Base-by-base conservation (phyloP, 2,113 vertebrate genomes). In the Paracanthobrama guichenoti region DNA sequence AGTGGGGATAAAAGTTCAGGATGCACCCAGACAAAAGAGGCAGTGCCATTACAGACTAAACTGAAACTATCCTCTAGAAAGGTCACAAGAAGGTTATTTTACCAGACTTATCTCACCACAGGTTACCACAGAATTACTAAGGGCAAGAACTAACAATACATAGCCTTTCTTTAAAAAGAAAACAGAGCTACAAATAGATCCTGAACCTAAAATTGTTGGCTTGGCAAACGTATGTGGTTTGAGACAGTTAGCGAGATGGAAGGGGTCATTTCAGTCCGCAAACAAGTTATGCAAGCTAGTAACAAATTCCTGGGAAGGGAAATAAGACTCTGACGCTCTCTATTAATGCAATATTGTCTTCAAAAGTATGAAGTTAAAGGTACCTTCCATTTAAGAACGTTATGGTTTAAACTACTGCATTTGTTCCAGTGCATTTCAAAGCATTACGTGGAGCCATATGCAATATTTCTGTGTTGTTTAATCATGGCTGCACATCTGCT, bases 401-500 rank as follows among this genome's bases (percentile, higher is more conserved):
- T 24, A n/a, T 20, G 3, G 3, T 31, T 50, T 50, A 78, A 78
- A 60, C 42, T 13, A 28, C 53, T 55, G 42, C 66, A 86, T 84
- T 69, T 76, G 39, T 50, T 55, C 28, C 80, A 84, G 18, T 67
- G 72, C 59, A 57, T 72, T 72, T 86, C 24, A 81, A 82, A 77
- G 78, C 64, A 24, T 69, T 55, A 42, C 76, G 67, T 20, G 7
- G 67, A 85, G 60, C 75, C 64, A 75, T 59, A n/a, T 78, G 73
- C 53, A 82, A 76, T 42, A 76, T 85, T 64, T 74, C 74, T 60
- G 67, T 55, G 60, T 31, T 28, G 80, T 84, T 82, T 82, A 55
- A 88, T 86, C 72, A 67, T 75, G 71, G 79, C 59, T 77, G 76
- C 80, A 86, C 85, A 86, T 84, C 85, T 86, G 84, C 72, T 86